A percentile compares a stretch with the other conserved stretches of the same genome.
These are phyloP conservation scores for Diloba caeruleocephala DNA, from an alignment of 2,888 invertebrate genomes.

Conservation along the genomic window DNA sequence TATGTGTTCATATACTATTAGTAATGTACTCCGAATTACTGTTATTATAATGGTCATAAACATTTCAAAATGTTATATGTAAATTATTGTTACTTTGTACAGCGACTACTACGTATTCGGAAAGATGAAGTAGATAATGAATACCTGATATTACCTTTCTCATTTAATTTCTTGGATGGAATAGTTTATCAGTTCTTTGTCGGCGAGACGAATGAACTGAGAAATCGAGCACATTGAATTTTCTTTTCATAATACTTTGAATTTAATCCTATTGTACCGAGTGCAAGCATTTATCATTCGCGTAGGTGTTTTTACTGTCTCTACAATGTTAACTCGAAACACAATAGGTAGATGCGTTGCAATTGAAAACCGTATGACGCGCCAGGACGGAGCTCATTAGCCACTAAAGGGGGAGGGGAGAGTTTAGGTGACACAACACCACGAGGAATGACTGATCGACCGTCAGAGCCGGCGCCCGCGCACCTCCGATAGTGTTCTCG, in stretches of 20 bases:
- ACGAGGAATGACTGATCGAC: conserved; percentile 84
- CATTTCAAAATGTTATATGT: background rate
- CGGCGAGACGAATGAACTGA: too few species aligned
- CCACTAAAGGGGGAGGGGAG: conserved; percentile 60
- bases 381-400: conserved; percentile 83
- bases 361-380: conserved; percentile 56
- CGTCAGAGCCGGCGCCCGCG: conserved; percentile 83
- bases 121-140: background rate
- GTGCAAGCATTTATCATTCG: conserved; percentile 24
- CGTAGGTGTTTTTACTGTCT: conserved; percentile 38
- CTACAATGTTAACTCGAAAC: conserved; percentile 42
- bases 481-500: conserved; percentile 71
- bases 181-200: too few species aligned
- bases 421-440: conserved; percentile 74
- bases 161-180: too few species aligned
- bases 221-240: too few species aligned
- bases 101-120: background rate
- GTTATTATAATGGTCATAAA: conserved; percentile 14
- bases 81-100: background rate
- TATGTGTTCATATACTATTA: conserved; percentile 9
- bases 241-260: too few species aligned
- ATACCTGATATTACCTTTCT: background rate
- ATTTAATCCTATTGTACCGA: too few species aligned
- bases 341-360: conserved; percentile 51
- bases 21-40: conserved; percentile 9